Evolutionary conservation across 2,888 invertebrate genomes (phyloP).

Genomic region (Lasius platythorax): DNA sequence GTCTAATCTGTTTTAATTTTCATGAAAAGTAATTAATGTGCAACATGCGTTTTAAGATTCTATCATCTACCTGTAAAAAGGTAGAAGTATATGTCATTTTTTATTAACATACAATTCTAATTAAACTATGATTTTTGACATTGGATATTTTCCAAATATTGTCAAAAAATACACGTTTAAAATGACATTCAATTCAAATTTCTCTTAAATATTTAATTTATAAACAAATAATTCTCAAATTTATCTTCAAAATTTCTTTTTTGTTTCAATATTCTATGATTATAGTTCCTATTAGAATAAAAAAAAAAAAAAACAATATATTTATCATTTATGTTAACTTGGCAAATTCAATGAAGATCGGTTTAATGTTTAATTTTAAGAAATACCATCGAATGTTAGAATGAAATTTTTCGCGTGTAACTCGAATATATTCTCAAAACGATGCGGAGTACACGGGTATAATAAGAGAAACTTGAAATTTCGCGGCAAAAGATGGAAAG

Average conservation of each 20-base stretch:
- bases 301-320: background rate
- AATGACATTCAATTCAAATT: background rate
- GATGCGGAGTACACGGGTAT: background rate
- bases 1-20: background rate
- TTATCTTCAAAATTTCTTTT: background rate
- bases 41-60: background rate
- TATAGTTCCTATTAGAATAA: background rate
- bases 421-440: background rate
- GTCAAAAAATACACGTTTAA: background rate
- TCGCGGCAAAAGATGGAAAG: slow-evolving; percentile 76
- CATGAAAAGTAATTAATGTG: background rate
- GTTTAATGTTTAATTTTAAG: background rate
- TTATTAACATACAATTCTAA: background rate
- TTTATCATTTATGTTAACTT: background rate
- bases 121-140: background rate
- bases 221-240: background rate
- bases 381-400: background rate
- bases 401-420: background rate
- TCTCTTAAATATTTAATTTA: background rate
- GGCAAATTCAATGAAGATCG: background rate
- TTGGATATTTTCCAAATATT: background rate
- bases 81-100: background rate
- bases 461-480: slow-evolving; percentile 70
- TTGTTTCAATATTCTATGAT: background rate
- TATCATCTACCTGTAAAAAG: background rate